These are phyloP conservation scores for Aphodius sticticus DNA, from an alignment of 2,888 invertebrate species.

Conservation along the genomic window DNA sequence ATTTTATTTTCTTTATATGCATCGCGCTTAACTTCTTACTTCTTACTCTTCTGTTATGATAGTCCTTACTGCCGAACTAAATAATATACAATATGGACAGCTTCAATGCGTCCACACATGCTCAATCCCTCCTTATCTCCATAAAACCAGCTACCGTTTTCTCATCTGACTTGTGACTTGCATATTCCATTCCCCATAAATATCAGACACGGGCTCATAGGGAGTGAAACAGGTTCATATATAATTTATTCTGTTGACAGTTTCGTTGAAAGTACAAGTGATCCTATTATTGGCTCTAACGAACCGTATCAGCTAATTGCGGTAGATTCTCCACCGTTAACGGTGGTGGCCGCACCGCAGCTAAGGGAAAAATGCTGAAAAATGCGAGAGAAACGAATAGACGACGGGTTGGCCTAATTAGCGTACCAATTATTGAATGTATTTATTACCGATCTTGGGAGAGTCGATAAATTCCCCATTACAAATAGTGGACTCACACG, in stretches of 20 bases:
- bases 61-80: too few relatives aligned
- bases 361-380: background rate
- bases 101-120: background rate
- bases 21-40: too few relatives aligned
- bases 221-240: background rate
- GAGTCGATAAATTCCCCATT: slow-evolving; percentile 21
- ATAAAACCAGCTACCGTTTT: background rate
- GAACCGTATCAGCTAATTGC: background rate
- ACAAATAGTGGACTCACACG: slow-evolving; percentile 24
- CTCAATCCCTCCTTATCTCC: background rate
- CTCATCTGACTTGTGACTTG: background rate
- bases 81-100: too few relatives aligned
- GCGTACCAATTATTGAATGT: background rate
- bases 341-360: background rate
- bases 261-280: background rate
- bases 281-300: slow-evolving; percentile 4
- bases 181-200: background rate
- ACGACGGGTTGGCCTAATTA: slow-evolving; percentile 4
- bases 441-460: background rate
- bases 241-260: slow-evolving; percentile 4
- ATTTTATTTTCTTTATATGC: too few relatives aligned
- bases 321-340: background rate
- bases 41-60: too few relatives aligned
- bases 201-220: background rate
- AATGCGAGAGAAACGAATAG: slow-evolving; percentile 4